These are phyloP conservation scores for Polydrusus pterygomalis DNA, from an alignment of 2,888 invertebrate species.

Conservation along the genomic window DNA sequence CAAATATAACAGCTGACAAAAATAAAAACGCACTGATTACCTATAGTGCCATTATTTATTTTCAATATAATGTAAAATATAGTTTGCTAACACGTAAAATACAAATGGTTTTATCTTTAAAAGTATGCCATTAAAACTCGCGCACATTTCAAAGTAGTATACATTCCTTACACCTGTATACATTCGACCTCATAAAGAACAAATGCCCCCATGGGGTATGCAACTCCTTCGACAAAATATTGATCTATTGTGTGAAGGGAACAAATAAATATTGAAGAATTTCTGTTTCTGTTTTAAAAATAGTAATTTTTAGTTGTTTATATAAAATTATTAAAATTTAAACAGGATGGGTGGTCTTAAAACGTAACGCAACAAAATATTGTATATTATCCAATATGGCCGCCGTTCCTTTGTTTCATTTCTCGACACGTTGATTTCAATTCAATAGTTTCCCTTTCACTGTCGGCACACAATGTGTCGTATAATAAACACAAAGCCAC, in stretches of 20 bases:
- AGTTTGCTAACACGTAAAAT: neutral
- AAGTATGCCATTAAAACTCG: neutral
- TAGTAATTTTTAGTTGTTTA: no score
- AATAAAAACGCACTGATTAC: no score
- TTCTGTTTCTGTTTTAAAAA: no score
- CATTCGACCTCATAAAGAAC: neutral
- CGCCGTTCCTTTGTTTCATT: constrained; percentile 11
- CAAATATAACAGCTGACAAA: no score
- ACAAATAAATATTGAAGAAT: no score
- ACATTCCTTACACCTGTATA: neutral
- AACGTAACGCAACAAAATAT: neutral
- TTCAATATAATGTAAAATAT: neutral
- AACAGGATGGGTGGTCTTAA: neutral
- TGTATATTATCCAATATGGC: constrained; percentile 19
- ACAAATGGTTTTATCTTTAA: constrained; percentile 1
- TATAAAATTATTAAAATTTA: neutral
- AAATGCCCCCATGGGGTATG: neutral
- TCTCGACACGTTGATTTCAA: neutral
- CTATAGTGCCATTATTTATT: no score
- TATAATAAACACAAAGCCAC: constrained; percentile 18
- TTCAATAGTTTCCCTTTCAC: constrained; percentile 19
- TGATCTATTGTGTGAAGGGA: neutral
- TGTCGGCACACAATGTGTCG: constrained; percentile 13
- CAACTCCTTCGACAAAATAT: constrained; percentile 14
- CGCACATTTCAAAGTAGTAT: neutral